Evolutionary conservation across 1,140 invertebrate species (phyloP).

Genomic region (Drosophila nasuta): DNA sequence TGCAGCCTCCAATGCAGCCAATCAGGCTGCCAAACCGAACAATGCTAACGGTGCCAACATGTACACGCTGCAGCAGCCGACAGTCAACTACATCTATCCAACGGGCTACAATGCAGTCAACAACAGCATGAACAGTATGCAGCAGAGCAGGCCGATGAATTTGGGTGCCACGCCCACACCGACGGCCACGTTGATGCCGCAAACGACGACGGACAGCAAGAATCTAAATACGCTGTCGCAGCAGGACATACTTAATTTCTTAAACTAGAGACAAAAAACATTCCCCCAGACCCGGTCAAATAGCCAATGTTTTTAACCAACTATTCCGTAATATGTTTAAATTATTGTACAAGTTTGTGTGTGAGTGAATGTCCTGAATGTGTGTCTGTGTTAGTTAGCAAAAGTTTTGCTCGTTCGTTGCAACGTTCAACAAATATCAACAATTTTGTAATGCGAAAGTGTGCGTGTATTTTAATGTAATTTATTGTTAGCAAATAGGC

Average conservation of each 20-base stretch:
- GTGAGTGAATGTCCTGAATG: constrained; percentile 20
- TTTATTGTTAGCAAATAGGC: constrained; percentile 69
- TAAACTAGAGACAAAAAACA: constrained; percentile 64
- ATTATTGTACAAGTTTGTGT: no score
- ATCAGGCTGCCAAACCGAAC: constrained; percentile 43
- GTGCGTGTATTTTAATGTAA: constrained; percentile 56
- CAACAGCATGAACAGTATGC: constrained; percentile 56
- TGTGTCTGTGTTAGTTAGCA: constrained; percentile 32
- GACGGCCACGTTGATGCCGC: constrained; percentile 55
- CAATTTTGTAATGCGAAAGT: constrained; percentile 43
- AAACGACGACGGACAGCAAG: constrained; percentile 64
- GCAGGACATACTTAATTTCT: constrained; percentile 81
- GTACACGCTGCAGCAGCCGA: constrained; percentile 72
- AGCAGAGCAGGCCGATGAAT: constrained; percentile 51
- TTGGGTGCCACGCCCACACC: constrained; percentile 20
- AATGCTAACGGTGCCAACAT: constrained; percentile 70
- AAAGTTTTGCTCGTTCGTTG: constrained; percentile 54
- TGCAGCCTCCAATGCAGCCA: neutral
- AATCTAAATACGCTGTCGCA: constrained; percentile 80
- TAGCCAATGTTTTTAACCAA: constrained; percentile 56
- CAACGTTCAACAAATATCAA: constrained; percentile 56
- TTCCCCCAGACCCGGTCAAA: constrained; percentile 28
- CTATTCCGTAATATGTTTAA: constrained; percentile 45
- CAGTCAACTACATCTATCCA: constrained; percentile 80
- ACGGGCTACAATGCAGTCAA: constrained; percentile 51